Conservation (phyloP, 2,113 vertebrate genomes). For the Hippocampus barbouri region DNA sequence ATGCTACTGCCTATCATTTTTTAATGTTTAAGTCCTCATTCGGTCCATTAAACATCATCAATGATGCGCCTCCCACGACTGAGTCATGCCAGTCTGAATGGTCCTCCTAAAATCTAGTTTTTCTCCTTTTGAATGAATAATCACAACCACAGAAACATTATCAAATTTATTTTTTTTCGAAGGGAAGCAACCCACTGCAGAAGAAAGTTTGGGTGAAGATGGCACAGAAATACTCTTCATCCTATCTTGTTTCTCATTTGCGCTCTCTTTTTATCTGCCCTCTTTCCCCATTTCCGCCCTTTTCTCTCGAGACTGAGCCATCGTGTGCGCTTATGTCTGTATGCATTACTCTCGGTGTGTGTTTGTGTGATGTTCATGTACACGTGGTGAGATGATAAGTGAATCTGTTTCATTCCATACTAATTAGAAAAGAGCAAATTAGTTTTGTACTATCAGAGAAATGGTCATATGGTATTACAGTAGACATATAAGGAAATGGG, state of each 20-base stretch:
- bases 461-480: neutral
- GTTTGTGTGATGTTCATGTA: slow-evolving; percentile 6
- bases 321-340: slow-evolving; percentile 15
- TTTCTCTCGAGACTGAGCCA: slow-evolving; percentile 46
- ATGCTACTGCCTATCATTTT: neutral
- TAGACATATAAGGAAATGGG: neutral
- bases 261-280: slow-evolving; percentile 61
- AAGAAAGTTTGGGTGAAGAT: slow-evolving; percentile 37
- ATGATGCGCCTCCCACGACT: neutral
- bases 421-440: slow-evolving; percentile 61
- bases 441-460: slow-evolving; percentile 37
- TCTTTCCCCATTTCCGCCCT: slow-evolving; percentile 61
- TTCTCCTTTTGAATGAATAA: slow-evolving; percentile 25
- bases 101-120: neutral
- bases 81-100: slow-evolving; percentile 26
- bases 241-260: slow-evolving; percentile 35
- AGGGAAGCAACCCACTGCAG: slow-evolving; percentile 17
- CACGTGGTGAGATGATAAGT: slow-evolving; percentile 61
- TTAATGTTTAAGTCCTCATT: neutral
- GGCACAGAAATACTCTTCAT: slow-evolving; percentile 49
- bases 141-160: slow-evolving; percentile 25
- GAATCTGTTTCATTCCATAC: slow-evolving; percentile 45
- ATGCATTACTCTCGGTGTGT: slow-evolving; percentile 9
- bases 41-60: neutral
- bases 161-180: slow-evolving; percentile 25